Conservation (phyloP, 1,140 invertebrate species). For the Hydropsyche tenuis region DNA sequence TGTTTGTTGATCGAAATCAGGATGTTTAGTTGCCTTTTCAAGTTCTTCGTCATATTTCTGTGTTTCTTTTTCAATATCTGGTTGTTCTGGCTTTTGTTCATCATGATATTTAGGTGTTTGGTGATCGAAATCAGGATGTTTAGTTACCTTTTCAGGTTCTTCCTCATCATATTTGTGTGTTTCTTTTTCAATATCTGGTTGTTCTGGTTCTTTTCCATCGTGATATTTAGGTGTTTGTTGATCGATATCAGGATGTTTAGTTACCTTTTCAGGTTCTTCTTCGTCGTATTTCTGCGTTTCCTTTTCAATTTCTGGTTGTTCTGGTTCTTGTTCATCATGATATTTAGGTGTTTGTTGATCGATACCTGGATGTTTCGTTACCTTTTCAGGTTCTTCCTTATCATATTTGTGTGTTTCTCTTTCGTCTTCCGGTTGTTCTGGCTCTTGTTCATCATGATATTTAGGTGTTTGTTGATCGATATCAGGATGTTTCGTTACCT, state of each 20-base stretch:
- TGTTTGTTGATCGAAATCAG: no score
- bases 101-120: not conserved
- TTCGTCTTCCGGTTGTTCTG: not conserved
- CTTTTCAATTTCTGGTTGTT: not conserved
- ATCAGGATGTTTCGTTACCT: not conserved
- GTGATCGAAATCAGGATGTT: not conserved
- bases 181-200: no score
- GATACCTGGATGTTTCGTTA: not conserved
- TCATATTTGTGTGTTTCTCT: not conserved
- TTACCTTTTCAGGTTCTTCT: not conserved
- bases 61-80: no score
- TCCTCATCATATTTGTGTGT: no score
- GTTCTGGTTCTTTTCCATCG: not conserved
- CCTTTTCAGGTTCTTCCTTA: no score
- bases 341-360: not conserved
- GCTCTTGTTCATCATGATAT: not conserved
- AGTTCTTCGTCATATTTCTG: no score
- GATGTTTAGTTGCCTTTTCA: not conserved
- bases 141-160: not conserved
- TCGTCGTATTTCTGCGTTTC: not conserved
- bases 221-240: not conserved
- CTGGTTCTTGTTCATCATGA: slow-evolving; percentile 1
- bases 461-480: not conserved
- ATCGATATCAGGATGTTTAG: not conserved
- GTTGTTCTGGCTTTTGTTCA: no score